phyloP scores from a whole-genome alignment of 1,140 invertebrate species.

The Lucilia cuprina region DNA sequence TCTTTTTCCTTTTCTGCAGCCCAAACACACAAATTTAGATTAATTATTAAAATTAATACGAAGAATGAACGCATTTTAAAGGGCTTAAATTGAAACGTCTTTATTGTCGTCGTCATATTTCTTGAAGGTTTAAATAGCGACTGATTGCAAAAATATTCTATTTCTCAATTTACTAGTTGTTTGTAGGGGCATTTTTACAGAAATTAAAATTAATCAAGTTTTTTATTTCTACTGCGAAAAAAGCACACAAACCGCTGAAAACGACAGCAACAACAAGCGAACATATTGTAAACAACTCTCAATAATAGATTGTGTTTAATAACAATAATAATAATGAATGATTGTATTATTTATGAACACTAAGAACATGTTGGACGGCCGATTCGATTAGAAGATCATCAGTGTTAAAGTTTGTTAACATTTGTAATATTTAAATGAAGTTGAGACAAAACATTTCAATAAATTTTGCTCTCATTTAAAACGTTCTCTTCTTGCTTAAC shows the following conservation, averaged over 20 bases:
- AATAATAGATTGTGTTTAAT: neutral
- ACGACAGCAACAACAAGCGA: neutral
- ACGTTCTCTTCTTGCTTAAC: too few species aligned
- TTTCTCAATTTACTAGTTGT: neutral
- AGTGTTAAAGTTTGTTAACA: neutral
- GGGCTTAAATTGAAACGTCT: neutral
- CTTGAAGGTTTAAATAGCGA: neutral
- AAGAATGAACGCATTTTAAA: neutral
- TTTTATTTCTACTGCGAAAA: neutral
- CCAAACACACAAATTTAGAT: neutral
- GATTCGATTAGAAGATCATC: neutral
- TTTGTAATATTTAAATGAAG: too few species aligned
- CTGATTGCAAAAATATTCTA: conserved; percentile 35
- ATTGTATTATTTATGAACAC: neutral
- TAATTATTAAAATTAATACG: neutral
- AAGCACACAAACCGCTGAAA: neutral
- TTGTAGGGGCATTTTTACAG: neutral
- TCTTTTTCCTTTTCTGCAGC: neutral
- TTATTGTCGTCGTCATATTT: neutral
- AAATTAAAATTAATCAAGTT: neutral
- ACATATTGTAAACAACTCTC: neutral
- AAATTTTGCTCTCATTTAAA: too few species aligned
- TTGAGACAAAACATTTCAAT: too few species aligned
- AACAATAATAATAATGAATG: neutral
- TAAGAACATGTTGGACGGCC: neutral